phyloP scores from a whole-genome alignment of 2,797 vertebrate genomes.

The Catharus ustulatus region DNA sequence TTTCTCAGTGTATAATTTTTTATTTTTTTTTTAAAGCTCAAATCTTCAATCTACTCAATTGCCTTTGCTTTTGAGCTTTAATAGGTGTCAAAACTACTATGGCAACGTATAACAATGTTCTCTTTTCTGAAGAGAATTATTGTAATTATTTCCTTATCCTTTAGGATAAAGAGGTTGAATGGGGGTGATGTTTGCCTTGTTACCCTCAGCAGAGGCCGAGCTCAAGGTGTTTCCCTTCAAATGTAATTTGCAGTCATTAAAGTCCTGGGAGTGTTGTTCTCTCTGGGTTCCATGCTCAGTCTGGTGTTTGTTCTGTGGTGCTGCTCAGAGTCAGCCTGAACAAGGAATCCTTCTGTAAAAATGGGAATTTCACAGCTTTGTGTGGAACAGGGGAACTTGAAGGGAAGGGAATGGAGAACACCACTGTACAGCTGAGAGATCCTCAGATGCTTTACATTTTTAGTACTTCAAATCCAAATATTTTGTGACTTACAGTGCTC shows the following conservation, averaged over 20 bases:
- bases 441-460: neutral
- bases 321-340: no score
- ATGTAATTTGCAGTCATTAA: neutral
- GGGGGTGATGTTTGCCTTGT: neutral
- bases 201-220: neutral
- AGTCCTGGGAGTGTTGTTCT: neutral
- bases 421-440: neutral
- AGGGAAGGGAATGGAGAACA: neutral
- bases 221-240: neutral
- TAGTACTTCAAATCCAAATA: conserved; percentile 5
- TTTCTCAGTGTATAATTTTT: neutral
- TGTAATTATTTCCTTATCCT: neutral
- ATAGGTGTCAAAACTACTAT: neutral
- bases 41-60: neutral
- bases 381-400: neutral
- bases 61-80: neutral
- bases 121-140: neutral
- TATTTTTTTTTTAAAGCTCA: neutral
- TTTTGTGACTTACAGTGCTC: neutral
- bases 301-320: neutral
- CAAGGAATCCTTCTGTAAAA: neutral
- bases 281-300: neutral
- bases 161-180: neutral
- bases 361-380: accelerated
- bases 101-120: neutral